phyloP scores from a whole-genome alignment of 2,888 invertebrate species.

The Erannis defoliaria region DNA sequence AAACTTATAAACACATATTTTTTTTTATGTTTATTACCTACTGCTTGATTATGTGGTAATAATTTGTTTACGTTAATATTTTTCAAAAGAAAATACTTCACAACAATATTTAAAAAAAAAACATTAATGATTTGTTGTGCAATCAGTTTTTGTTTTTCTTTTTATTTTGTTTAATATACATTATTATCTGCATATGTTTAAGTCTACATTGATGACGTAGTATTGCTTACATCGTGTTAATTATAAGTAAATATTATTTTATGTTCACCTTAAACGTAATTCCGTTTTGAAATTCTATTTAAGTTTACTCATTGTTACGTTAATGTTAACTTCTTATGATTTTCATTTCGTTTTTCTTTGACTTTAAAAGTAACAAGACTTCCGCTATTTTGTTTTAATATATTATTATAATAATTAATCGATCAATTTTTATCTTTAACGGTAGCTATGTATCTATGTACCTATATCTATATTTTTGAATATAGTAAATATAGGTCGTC shows the following conservation, averaged over 20 bases:
- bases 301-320: conserved; percentile 58
- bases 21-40: too few relatives aligned
- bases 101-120: too few relatives aligned
- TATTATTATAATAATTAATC: conserved; percentile 62
- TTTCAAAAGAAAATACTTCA: too few relatives aligned
- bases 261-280: conserved; percentile 27
- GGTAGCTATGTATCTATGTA: conserved; percentile 83
- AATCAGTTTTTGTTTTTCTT: background rate
- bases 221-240: conserved; percentile 10
- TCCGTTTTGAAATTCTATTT: conserved; percentile 45
- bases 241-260: conserved; percentile 17
- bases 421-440: conserved; percentile 76
- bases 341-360: conserved; percentile 50
- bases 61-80: too few relatives aligned
- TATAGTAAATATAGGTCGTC: conserved; percentile 78
- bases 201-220: conserved; percentile 9
- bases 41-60: too few relatives aligned
- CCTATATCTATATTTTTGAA: conserved; percentile 84
- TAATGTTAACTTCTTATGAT: conserved; percentile 51
- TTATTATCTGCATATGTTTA: background rate
- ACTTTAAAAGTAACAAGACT: conserved; percentile 66
- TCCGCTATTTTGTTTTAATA: conserved; percentile 70
- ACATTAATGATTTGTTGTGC: background rate
- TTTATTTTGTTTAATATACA: background rate
- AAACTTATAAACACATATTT: too few relatives aligned